Evolutionary conservation across 2,113 vertebrate genomes (phyloP).

Genomic region (Xenopus tropicalis): DNA sequence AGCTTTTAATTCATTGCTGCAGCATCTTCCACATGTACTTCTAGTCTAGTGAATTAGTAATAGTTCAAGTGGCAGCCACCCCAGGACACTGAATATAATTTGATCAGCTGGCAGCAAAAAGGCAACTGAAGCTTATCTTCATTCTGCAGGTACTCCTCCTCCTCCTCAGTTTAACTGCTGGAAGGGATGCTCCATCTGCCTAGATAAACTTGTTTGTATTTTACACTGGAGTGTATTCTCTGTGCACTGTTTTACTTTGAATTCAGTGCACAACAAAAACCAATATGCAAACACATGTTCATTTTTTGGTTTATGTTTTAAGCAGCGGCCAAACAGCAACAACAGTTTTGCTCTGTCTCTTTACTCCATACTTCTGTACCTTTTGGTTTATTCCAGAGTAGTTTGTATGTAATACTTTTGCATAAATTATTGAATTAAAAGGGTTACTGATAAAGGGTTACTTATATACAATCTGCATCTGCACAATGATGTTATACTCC

Average conservation of each 20-base stretch:
- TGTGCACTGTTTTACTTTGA: constrained; percentile 3
- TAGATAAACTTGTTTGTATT: constrained; percentile 44
- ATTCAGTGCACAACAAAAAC: background rate
- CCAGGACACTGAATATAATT: constrained; percentile 41
- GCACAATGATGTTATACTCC: no score
- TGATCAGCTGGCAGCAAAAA: constrained; percentile 34
- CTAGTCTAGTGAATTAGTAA: constrained; percentile 38
- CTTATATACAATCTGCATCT: no score
- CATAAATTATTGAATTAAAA: no score
- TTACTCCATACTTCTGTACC: no score
- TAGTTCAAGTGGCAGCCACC: constrained; percentile 38
- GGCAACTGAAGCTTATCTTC: constrained; percentile 37
- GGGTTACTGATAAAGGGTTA: no score
- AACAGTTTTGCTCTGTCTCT: no score
- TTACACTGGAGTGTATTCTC: constrained; percentile 33
- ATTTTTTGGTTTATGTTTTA: background rate
- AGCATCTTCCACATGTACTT: constrained; percentile 15
- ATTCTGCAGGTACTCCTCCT: constrained; percentile 43
- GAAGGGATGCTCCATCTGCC: constrained; percentile 50
- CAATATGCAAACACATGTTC: background rate
- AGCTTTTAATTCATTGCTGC: constrained; percentile 36
- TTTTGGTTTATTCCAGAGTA: no score
- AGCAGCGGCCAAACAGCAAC: no score
- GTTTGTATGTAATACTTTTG: no score
- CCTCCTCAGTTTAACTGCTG: constrained; percentile 33